Percentiles rank a stretch among this genome's conserved stretches.
These are phyloP conservation scores for Hormiphora californensis DNA, from an alignment of 37 sponge, comb jelly and placozoan genomes.

Conservation along the genomic window DNA sequence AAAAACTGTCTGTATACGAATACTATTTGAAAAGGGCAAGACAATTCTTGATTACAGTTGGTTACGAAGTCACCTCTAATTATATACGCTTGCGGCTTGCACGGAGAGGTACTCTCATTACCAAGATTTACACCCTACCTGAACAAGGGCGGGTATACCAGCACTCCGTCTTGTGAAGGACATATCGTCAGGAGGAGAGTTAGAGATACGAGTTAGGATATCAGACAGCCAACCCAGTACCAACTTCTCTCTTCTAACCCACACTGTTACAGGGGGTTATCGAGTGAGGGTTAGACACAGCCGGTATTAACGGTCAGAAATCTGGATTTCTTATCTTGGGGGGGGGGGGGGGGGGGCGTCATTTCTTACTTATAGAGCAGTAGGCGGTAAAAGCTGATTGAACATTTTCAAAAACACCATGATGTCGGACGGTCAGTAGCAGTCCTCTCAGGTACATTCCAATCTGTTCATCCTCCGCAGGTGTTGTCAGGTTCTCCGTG, in stretches of 20 bases:
- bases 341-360: not conserved
- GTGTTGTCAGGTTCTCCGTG: not conserved
- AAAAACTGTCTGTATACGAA: too few relatives aligned
- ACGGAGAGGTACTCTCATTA: too few relatives aligned
- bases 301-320: too few relatives aligned
- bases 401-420: slow-evolving; percentile 32
- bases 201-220: not conserved
- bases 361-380: not conserved
- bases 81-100: too few relatives aligned
- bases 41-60: too few relatives aligned
- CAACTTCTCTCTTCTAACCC: not conserved
- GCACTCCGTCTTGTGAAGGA: not conserved
- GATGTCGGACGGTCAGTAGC: slow-evolving; percentile 28
- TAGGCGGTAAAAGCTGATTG: not conserved
- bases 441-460: not conserved
- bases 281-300: too few relatives aligned
- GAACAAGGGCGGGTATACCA: not conserved
- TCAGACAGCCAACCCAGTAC: not conserved
- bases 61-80: too few relatives aligned
- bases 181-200: not conserved
- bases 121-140: not conserved
- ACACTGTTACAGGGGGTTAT: too few relatives aligned
- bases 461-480: not conserved
- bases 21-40: too few relatives aligned
- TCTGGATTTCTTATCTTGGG: too few relatives aligned